Conservation (phyloP, 2,113 vertebrate genomes). For the Eublepharis macularius region DNA sequence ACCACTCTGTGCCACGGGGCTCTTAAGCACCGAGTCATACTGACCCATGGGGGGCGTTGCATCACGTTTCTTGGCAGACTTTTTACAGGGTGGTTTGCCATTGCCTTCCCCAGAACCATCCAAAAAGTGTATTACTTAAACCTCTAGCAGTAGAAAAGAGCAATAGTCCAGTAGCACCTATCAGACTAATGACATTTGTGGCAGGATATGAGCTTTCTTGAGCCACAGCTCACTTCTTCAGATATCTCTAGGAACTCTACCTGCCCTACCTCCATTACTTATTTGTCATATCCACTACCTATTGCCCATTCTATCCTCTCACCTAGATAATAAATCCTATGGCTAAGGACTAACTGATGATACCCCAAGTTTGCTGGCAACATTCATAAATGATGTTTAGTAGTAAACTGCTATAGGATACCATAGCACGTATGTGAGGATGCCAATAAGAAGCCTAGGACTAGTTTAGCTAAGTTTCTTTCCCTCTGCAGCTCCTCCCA, state of each 20-base stretch:
- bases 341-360: not conserved
- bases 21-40: too few relatives aligned
- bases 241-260: too few relatives aligned
- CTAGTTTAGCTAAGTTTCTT: not conserved
- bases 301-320: not conserved
- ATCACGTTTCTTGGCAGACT: too few relatives aligned
- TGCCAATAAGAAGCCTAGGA: not conserved
- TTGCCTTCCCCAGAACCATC: too few relatives aligned
- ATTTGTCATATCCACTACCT: not conserved
- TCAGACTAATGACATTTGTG: too few relatives aligned
- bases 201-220: too few relatives aligned
- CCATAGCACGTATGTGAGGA: not conserved
- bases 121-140: not conserved
- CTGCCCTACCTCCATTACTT: not conserved
- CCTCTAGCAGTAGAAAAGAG: too few relatives aligned
- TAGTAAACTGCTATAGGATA: not conserved
- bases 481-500: not conserved
- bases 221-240: too few relatives aligned
- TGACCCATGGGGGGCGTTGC: too few relatives aligned
- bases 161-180: too few relatives aligned
- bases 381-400: not conserved
- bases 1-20: too few relatives aligned
- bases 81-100: too few relatives aligned
- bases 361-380: not conserved
- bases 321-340: not conserved